Evolutionary conservation across 2,888 invertebrate species (phyloP), one percentile per base, ranked within the genome.

Genomic region (Drosophila neonasuta): DNA sequence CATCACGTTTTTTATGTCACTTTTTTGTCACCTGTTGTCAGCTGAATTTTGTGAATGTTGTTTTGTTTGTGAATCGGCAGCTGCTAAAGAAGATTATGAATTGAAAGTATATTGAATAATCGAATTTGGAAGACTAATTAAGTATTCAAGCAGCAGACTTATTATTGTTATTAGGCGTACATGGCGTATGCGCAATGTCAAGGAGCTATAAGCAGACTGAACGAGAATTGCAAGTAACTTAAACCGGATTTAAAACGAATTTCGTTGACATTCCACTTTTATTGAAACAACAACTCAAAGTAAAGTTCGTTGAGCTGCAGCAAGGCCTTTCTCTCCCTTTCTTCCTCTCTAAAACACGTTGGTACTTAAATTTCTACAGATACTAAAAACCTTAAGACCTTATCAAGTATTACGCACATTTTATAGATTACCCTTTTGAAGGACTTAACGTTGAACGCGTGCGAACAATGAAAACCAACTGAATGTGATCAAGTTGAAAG

Each of bases 391-490:
- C 45, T 48, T 36, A 36, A 2, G 49, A n/a, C 17, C 62, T 62
- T 72, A 50, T 60, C 24, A 17, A 42, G 20, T 63, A 15, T 8
- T 17, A 71, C 68, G 29, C 65, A 79, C 71, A 49, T 55, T 71
- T 69, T 68, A 58, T 64, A 13, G 34, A 58, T 67, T 62, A 74
- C 58, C 70, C 57, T 68, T 61, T 61, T 46, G 20, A 30, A 61
- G 46, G 45, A 68, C 59, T 74, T 59, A 20, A 32, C 50, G 55
- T 61, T 48, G 9, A 62, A 57, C 52, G 59, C 63, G 65, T 51
- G 49, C 41, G 68, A 73, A 57, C 56, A 51, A 67, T 67, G 68
- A 68, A 68, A 63, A 32, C 41, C 60, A 65, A 81, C 80, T 80
- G 75, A 77, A 66, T 63, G 68, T 51, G 55, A 49, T 42, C 55